These are phyloP conservation scores for Beaufortia kweichowensis DNA, from an alignment of 2,113 vertebrate species.

Conservation along the genomic window DNA sequence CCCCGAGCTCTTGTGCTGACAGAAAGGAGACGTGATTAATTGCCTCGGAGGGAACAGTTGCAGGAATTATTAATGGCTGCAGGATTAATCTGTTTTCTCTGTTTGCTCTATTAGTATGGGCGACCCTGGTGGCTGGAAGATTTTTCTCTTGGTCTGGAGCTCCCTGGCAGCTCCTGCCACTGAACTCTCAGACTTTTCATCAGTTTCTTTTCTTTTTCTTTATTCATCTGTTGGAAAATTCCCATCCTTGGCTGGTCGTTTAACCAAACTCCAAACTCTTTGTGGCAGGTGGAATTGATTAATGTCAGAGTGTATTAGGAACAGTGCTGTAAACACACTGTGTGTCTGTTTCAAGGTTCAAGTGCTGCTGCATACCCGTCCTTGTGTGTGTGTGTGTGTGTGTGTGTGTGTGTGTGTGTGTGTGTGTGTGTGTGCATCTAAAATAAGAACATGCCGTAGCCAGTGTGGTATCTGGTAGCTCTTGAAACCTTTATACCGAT, in stretches of 20 bases:
- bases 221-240: slow-evolving; percentile 34
- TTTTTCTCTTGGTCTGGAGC: slow-evolving; percentile 45
- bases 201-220: slow-evolving; percentile 4
- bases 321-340: slow-evolving; percentile 45
- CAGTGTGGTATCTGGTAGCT: slow-evolving; percentile 5
- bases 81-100: slow-evolving; percentile 59
- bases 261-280: slow-evolving; percentile 51
- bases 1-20: slow-evolving; percentile 53
- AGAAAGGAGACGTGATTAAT: slow-evolving; percentile 62
- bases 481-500: slow-evolving; percentile 22
- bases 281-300: slow-evolving; percentile 56
- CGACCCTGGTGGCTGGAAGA: slow-evolving; percentile 54
- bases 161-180: slow-evolving; percentile 12
- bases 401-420: too few relatives aligned
- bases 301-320: slow-evolving; percentile 52
- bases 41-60: slow-evolving; percentile 54
- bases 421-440: slow-evolving; percentile 63
- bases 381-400: slow-evolving; percentile 51
- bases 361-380: slow-evolving; percentile 55
- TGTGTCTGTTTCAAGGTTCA: slow-evolving; percentile 51
- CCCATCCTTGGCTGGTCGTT: slow-evolving; percentile 34
- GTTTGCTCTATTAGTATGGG: slow-evolving; percentile 58
- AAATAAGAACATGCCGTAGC: not conserved
- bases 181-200: slow-evolving; percentile 22
- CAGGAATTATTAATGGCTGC: slow-evolving; percentile 62